Conservation (phyloP, 2,797 vertebrate genomes). For the Rhynchotus rufescens region DNA sequence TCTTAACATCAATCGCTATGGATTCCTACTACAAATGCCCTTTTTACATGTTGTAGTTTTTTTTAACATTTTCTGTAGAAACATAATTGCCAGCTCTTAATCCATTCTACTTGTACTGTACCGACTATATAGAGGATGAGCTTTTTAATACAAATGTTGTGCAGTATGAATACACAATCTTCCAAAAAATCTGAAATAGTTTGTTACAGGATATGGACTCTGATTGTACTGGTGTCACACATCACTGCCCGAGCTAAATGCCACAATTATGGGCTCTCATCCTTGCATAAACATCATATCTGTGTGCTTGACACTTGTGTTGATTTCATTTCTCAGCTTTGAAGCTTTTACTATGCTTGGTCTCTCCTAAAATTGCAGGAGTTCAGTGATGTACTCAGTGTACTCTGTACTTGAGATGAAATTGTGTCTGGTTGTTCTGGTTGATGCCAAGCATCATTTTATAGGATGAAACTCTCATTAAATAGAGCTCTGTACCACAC, state of each 20-base stretch:
- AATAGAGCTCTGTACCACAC: neutral
- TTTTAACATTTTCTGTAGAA: neutral
- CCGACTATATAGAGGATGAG: neutral
- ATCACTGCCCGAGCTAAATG: neutral
- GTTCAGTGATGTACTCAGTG: neutral
- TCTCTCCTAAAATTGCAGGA: neutral
- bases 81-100: neutral
- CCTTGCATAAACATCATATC: neutral
- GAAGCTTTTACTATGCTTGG: neutral
- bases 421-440: neutral
- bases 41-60: neutral
- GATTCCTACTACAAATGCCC: neutral
- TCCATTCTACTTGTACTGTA: neutral
- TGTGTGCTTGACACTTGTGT: neutral
- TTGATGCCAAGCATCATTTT: neutral
- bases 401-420: neutral
- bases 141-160: neutral
- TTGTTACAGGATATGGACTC: neutral
- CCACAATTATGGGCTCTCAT: neutral
- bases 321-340: neutral
- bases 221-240: neutral
- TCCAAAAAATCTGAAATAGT: neutral
- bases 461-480: neutral
- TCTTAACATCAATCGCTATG: neutral
- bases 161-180: neutral